A percentile compares a stretch with the other conserved stretches of the same genome.
phyloP scores from a whole-genome alignment of 2,888 invertebrate species.

The Tholera decimalis region DNA sequence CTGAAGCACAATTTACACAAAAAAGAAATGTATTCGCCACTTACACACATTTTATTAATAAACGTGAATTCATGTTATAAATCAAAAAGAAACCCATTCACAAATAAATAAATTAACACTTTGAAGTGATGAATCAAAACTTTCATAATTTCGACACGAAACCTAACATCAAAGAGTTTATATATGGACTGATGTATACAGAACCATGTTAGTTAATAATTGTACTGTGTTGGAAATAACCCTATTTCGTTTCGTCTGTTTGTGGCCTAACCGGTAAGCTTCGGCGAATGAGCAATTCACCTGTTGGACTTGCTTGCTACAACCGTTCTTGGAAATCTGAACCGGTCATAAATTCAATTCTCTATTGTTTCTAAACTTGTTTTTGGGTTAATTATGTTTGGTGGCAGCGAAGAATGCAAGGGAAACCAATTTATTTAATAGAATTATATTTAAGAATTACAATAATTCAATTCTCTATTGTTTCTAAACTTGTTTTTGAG shows the following conservation, averaged over 20 bases:
- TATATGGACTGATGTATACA: conserved; percentile 45
- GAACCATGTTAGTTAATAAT: conserved; percentile 56
- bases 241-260: conserved; percentile 4
- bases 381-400: too few relatives aligned
- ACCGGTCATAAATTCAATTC: neutral
- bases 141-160: conserved; percentile 27
- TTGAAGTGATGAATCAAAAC: conserved; percentile 31
- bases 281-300: conserved; percentile 30
- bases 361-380: neutral
- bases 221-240: conserved; percentile 41
- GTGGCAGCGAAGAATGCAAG: too few relatives aligned
- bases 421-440: too few relatives aligned
- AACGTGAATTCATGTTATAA: conserved; percentile 17
- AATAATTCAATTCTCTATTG: neutral
- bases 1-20: neutral
- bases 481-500: neutral
- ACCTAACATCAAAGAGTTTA: conserved; percentile 61
- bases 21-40: neutral
- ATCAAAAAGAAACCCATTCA: conserved; percentile 25
- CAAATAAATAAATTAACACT: conserved; percentile 36
- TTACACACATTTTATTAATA: conserved; percentile 32
- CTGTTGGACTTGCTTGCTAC: conserved; percentile 26
- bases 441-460: too few relatives aligned
- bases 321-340: neutral
- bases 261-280: conserved; percentile 20